Evolutionary conservation across 1,140 invertebrate species (phyloP), one percentile per base, ranked within the genome.

Genomic region (Micrasema minimum): DNA sequence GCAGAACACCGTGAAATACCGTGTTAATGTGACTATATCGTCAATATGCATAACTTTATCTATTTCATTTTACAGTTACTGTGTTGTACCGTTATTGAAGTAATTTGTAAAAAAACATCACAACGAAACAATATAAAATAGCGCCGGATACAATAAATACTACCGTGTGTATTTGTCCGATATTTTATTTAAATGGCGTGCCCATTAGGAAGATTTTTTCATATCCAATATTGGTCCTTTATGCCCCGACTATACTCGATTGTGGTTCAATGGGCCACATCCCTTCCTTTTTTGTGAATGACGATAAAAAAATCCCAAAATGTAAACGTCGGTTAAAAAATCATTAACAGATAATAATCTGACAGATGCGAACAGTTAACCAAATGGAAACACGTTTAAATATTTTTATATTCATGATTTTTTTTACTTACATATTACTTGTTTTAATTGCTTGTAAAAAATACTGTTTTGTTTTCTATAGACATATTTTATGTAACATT

Each of bases 271-370:
- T 74, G 72, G 72, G 69, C 64, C 20, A 46, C 72, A 71, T 74
- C 69, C 72, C 72, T 69, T 65, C 71, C 66, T 68, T 67, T n/a
- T n/a, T 74, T 48, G 55, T 74, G 72, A 74, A 74, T 74, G 72
- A 64, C 69, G 64, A 74, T 70, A 69, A 64, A 71, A 66, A 59
- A 7, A 51, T 53, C 50, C 43, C 46, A 46, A 71, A 74, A 74
- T 74, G 61, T 71, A 74, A 69, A 74, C 65, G 65, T 65, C 65
- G 59, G 72, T 74, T 74, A 74, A 74, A 74, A 74, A 71, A 71
- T 71, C 72, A 71, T 74, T 74, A 74, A 74, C 72, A 74, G 72
- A 74, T 74, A 74, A 74, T 74, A 62, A 74, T 74, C 72, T 59
- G 64, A 53, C 61, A 59, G 12, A 59, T 74, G 26, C 7, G 14